These are phyloP conservation scores for Leptinotarsa peninsularis DNA, from an alignment of 2,888 invertebrate species.

Conservation along the genomic window DNA sequence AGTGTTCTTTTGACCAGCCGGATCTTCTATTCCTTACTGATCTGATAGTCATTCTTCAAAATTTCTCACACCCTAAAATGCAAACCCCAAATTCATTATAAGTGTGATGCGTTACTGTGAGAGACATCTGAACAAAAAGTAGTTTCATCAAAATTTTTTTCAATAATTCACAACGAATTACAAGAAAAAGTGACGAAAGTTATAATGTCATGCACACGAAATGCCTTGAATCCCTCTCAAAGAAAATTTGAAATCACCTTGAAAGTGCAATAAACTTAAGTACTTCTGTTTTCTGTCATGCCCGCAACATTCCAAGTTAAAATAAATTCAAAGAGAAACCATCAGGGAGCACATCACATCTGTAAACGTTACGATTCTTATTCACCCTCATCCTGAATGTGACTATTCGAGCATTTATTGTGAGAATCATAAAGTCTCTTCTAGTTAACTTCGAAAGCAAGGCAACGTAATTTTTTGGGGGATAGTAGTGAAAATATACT, in stretches of 20 bases:
- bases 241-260: neutral
- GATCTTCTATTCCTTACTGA: too few species aligned
- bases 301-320: neutral
- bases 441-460: slow-evolving; percentile 11
- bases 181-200: too few species aligned
- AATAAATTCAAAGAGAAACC: slow-evolving; percentile 5
- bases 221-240: neutral
- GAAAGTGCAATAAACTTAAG: neutral
- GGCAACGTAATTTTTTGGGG: neutral
- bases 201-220: too few species aligned
- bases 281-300: neutral
- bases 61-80: too few species aligned
- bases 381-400: slow-evolving; percentile 9
- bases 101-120: too few species aligned
- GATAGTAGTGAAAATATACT: neutral
- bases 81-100: too few species aligned
- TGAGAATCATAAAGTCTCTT: slow-evolving; percentile 9
- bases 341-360: neutral
- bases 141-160: too few species aligned
- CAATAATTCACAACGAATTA: too few species aligned
- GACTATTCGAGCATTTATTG: slow-evolving; percentile 8
- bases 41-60: too few species aligned
- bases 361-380: slow-evolving; percentile 21
- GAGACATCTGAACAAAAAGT: too few species aligned
- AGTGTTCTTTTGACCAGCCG: too few species aligned